These are phyloP conservation scores for Parnassius mnemosyne DNA, from an alignment of 2,888 invertebrate species.

Conservation along the genomic window DNA sequence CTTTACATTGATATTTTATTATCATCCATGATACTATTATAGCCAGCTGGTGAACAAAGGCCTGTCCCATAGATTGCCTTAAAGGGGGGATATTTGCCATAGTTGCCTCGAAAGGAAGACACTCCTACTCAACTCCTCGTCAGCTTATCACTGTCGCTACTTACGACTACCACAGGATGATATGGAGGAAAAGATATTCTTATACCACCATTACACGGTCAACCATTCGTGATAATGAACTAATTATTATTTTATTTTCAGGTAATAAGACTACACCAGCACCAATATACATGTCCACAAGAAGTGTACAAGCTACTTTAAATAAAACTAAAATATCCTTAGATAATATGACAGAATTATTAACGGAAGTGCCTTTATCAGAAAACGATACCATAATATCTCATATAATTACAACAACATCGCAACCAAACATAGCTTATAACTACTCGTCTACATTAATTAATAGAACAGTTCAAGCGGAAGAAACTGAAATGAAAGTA, in stretches of 20 bases:
- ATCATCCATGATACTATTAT: no score
- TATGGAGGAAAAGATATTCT: no score
- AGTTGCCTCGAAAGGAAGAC: no score
- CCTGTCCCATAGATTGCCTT: no score
- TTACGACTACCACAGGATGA: no score
- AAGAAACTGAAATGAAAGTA: background rate
- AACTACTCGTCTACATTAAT: background rate
- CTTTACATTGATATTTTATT: no score
- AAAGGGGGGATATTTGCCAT: no score
- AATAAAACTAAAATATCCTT: slow-evolving; percentile 29
- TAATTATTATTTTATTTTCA: slow-evolving; percentile 37
- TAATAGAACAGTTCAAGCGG: background rate
- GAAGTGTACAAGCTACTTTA: slow-evolving; percentile 28
- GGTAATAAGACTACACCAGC: slow-evolving; percentile 43
- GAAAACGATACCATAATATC: background rate
- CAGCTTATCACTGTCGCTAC: no score
- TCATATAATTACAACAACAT: background rate
- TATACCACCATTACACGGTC: no score
- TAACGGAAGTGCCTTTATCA: background rate
- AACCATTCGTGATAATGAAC: background rate
- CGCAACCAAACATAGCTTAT: background rate
- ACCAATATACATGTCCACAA: slow-evolving; percentile 34
- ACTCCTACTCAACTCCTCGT: no score
- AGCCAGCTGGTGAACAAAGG: no score
- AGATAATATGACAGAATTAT: slow-evolving; percentile 26